Conservation (phyloP, 1,140 invertebrate species). For the Helicorthomorpha holstii region DNA sequence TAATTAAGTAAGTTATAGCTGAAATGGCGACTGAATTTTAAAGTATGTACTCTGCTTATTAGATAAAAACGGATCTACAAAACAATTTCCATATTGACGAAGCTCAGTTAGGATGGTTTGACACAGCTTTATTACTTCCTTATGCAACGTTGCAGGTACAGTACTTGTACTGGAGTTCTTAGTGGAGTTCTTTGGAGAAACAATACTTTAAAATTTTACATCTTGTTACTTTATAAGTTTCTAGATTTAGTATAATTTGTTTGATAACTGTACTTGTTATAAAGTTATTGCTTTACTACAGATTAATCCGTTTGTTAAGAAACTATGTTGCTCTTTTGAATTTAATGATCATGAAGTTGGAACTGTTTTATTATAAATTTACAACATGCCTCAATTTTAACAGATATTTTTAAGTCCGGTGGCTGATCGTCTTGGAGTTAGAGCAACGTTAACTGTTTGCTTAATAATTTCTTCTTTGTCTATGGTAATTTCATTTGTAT, state of each 20-base stretch:
- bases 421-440: constrained; percentile 30
- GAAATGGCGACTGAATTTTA: neutral
- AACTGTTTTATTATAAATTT: neutral
- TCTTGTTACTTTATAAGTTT: too few relatives aligned
- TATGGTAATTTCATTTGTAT: constrained; percentile 21
- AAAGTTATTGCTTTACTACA: too few relatives aligned
- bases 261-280: too few relatives aligned
- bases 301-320: too few relatives aligned
- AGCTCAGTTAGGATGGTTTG: constrained; percentile 27
- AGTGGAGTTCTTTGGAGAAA: neutral
- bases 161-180: neutral
- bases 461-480: constrained; percentile 27
- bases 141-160: constrained; percentile 31
- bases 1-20: neutral
- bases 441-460: constrained; percentile 27
- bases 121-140: constrained; percentile 32
- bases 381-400: constrained; percentile 5
- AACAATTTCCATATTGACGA: constrained; percentile 22
- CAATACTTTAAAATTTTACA: neutral
- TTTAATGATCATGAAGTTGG: too few relatives aligned
- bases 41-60: constrained; percentile 6
- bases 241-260: too few relatives aligned
- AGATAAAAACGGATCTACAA: constrained; percentile 28
- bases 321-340: too few relatives aligned
- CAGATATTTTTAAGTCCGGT: constrained; percentile 28